Conservation (phyloP, 2,797 vertebrate species). For the Acipenser ruthenus region DNA sequence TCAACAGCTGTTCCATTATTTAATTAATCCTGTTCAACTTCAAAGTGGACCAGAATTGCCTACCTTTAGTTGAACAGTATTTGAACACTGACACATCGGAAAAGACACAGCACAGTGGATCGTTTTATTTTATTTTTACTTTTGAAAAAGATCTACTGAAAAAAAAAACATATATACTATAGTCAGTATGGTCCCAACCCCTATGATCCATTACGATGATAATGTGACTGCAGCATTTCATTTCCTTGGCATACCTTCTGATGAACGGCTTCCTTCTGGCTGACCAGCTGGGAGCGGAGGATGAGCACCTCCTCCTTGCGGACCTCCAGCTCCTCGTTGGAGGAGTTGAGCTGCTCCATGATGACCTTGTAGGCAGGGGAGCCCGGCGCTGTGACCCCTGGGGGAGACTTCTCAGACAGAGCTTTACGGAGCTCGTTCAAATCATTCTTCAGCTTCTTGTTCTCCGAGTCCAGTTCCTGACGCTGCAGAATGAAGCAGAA, state of each 20-base stretch:
- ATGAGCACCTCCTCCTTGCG: slow-evolving; percentile 97
- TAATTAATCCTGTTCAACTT: too few species aligned
- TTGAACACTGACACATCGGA: too few species aligned
- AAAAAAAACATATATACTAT: slow-evolving; percentile 1
- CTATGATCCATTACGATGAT: not conserved
- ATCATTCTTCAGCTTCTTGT: slow-evolving; percentile 92
- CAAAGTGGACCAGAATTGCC: too few species aligned
- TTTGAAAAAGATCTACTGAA: slow-evolving; percentile 35
- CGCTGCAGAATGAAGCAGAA: slow-evolving; percentile 55
- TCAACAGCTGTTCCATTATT: too few species aligned
- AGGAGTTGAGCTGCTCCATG: slow-evolving; percentile 83
- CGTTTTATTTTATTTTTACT: too few species aligned
- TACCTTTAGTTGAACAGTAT: too few species aligned
- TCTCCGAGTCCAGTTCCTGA: slow-evolving; percentile 95
- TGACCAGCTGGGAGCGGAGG: slow-evolving; percentile 90
- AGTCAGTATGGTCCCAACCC: slow-evolving; percentile 9
- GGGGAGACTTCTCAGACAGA: slow-evolving; percentile 62
- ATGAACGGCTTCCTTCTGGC: slow-evolving; percentile 90
- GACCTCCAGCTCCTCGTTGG: slow-evolving; percentile 91
- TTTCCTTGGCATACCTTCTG: slow-evolving; percentile 69
- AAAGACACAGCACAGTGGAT: too few species aligned
- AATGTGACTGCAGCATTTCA: not conserved
- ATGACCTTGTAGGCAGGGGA: slow-evolving; percentile 86
- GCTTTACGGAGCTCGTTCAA: slow-evolving; percentile 83
- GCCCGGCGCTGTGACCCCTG: slow-evolving; percentile 71